A percentile compares a stretch with the other conserved stretches of the same genome.
Evolutionary conservation across 2,797 vertebrate genomes (phyloP).

Genomic region (Mycteria americana): DNA sequence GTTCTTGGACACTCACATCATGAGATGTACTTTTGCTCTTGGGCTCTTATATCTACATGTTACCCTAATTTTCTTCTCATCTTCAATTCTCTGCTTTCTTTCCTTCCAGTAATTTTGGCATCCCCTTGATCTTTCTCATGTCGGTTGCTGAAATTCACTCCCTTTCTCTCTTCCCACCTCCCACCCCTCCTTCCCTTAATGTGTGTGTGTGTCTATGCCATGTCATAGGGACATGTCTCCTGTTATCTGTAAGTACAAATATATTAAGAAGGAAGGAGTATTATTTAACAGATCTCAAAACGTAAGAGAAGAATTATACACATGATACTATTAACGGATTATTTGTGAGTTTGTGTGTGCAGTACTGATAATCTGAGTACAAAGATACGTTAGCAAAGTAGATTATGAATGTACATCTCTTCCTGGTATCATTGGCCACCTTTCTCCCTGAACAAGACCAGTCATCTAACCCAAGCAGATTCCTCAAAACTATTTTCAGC

Average conservation of each 20-base stretch:
- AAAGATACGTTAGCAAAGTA: neutral
- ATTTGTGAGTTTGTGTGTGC: neutral
- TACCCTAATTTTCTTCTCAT: slow-evolving; percentile 42
- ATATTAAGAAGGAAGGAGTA: neutral
- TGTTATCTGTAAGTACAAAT: neutral
- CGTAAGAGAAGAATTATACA: neutral
- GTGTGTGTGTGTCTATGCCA: neutral
- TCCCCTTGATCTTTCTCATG: slow-evolving; percentile 22
- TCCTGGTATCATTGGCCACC: neutral
- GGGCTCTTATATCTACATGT: neutral
- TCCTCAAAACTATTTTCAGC: neutral
- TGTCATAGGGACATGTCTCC: neutral
- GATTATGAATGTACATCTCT: neutral
- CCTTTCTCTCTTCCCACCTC: neutral
- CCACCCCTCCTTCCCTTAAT: neutral
- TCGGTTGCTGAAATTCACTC: neutral
- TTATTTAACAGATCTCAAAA: slow-evolving; percentile 2
- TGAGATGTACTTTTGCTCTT: slow-evolving; percentile 4
- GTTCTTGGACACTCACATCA: neutral
- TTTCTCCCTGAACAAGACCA: neutral
- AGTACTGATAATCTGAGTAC: neutral
- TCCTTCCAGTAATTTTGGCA: slow-evolving; percentile 35
- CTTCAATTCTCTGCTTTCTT: slow-evolving; percentile 50
- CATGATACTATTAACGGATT: neutral
- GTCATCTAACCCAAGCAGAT: neutral